These are phyloP conservation scores for Oegoconia quadripuncta DNA, from an alignment of 2,888 invertebrate genomes.

Conservation along the genomic window DNA sequence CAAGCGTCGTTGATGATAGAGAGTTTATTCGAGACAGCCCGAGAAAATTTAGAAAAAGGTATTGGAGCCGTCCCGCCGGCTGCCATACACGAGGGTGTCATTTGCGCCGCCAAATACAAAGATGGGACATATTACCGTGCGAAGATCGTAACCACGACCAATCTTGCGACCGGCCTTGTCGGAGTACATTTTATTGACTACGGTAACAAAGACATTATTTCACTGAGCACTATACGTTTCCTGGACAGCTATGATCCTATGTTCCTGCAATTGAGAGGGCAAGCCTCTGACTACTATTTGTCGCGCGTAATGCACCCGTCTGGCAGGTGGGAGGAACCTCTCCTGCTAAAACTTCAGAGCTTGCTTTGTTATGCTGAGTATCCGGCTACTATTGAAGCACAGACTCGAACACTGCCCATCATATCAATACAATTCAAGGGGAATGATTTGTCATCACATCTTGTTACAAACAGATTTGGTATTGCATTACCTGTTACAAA, in stretches of 20 bases:
- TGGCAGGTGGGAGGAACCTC: slow-evolving; percentile 75
- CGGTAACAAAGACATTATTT: slow-evolving; percentile 81
- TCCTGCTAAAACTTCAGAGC: slow-evolving; percentile 58
- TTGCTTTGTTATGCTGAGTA: slow-evolving; percentile 65
- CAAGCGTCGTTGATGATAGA: slow-evolving; percentile 78
- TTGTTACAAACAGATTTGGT: slow-evolving; percentile 65
- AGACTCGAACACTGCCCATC: slow-evolving; percentile 54
- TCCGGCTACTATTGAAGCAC: slow-evolving; percentile 52
- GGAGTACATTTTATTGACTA: slow-evolving; percentile 85
- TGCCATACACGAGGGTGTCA: slow-evolving; percentile 70
- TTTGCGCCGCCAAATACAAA: slow-evolving; percentile 84
- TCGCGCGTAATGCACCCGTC: slow-evolving; percentile 74
- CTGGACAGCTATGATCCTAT: slow-evolving; percentile 73
- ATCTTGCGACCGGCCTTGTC: slow-evolving; percentile 72
- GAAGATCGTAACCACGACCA: slow-evolving; percentile 71
- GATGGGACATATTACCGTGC: slow-evolving; percentile 83
- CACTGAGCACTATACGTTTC: slow-evolving; percentile 78
- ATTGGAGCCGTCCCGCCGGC: slow-evolving; percentile 67
- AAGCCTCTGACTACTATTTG: slow-evolving; percentile 80
- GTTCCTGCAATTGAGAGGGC: slow-evolving; percentile 72
- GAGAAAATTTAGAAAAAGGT: slow-evolving; percentile 63
- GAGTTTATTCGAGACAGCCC: slow-evolving; percentile 58
- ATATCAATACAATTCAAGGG: slow-evolving; percentile 70
- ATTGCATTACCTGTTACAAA: slow-evolving; percentile 62
- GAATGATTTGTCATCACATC: slow-evolving; percentile 67